Percentiles rank a stretch among this genome's conserved stretches.
These are phyloP conservation scores for Trypoxylon attenuatum DNA, from an alignment of 2,888 invertebrate genomes.

Conservation along the genomic window DNA sequence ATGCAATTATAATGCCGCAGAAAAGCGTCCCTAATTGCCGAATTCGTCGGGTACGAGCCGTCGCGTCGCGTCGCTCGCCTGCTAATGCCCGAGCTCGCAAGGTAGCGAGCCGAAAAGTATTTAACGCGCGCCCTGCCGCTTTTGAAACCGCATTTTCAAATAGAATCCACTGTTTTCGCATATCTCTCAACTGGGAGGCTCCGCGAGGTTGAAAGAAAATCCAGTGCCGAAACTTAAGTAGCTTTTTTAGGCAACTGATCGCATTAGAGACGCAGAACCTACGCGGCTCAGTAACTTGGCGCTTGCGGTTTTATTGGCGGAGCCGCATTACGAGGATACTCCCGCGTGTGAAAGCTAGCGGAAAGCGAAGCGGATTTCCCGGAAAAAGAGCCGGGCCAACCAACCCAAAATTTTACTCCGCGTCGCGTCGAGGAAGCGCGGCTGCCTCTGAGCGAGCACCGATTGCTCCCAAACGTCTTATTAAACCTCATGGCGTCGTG, in stretches of 20 bases:
- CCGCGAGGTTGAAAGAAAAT: not conserved
- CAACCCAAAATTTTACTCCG: not conserved
- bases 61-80: no score
- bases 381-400: not conserved
- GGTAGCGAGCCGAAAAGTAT: conserved; percentile 24
- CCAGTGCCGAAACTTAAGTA: not conserved
- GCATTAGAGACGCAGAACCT: no score
- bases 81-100: conserved; percentile 35
- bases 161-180: conserved; percentile 18
- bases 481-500: conserved; percentile 30
- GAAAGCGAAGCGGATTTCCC: not conserved
- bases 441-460: conserved; percentile 10
- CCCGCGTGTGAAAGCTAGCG: no score
- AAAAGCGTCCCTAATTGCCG: conserved; percentile 57
- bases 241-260: not conserved
- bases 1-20: conserved; percentile 56
- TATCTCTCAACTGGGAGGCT: not conserved
- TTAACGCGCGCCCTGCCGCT: conserved; percentile 17
- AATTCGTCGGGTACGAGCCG: conserved; percentile 39
- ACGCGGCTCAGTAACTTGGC: no score
- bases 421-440: not conserved
- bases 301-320: no score
- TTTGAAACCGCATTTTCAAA: conserved; percentile 33
- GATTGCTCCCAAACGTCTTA: conserved; percentile 24
- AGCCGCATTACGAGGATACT: no score